phyloP scores from a whole-genome alignment of 1,140 invertebrate species.

The Araneus ventricosus region DNA sequence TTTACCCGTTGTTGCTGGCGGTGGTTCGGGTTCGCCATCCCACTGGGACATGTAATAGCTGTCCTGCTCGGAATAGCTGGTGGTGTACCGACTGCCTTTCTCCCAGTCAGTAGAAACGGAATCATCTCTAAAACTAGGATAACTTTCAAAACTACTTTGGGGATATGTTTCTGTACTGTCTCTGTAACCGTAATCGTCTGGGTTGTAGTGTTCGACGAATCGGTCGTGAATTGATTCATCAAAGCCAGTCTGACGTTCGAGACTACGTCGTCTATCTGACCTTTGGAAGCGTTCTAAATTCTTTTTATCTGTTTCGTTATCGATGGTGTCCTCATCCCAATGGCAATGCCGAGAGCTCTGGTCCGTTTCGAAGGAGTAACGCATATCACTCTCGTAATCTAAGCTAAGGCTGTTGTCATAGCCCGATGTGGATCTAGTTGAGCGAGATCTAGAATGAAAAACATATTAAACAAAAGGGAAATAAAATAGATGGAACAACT shows the following conservation, averaged over 20 bases:
- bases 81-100: constrained; percentile 20
- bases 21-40: constrained; percentile 38
- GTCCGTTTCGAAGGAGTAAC: constrained; percentile 74
- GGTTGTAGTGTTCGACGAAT: constrained; percentile 34
- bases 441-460: constrained; percentile 67
- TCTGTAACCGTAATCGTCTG: constrained; percentile 43
- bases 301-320: constrained; percentile 57
- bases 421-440: constrained; percentile 71
- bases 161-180: constrained; percentile 71
- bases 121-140: constrained; percentile 62
- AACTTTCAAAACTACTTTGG: constrained; percentile 76
- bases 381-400: constrained; percentile 72
- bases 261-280: constrained; percentile 59
- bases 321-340: constrained; percentile 65
- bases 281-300: constrained; percentile 68
- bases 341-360: constrained; percentile 58
- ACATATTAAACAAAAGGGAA: neutral
- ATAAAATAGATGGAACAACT: neutral
- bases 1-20: neutral
- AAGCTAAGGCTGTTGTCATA: constrained; percentile 70
- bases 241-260: constrained; percentile 78
- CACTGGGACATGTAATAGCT: constrained; percentile 56
- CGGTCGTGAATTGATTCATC: constrained; percentile 68
- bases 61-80: constrained; percentile 44
- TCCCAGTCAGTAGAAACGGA: constrained; percentile 61